These are phyloP conservation scores for Leucophora obtusa DNA, from an alignment of 2,888 invertebrate genomes.

Conservation along the genomic window DNA sequence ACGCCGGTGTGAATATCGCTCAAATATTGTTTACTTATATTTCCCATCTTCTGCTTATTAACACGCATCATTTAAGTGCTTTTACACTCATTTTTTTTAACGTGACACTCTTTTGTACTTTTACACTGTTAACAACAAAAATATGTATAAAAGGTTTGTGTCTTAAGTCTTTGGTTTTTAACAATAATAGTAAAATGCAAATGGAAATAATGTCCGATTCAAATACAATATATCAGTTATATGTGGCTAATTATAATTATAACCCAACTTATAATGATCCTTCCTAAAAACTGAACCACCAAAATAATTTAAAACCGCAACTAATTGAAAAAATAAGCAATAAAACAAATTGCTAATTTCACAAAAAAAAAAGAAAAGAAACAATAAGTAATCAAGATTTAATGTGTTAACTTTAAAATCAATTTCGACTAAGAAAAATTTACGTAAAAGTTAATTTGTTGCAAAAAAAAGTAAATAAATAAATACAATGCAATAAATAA, in stretches of 20 bases:
- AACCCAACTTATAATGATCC: too few relatives aligned
- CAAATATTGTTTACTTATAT: too few relatives aligned
- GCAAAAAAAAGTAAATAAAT: constrained; percentile 36
- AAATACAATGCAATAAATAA: constrained; percentile 23
- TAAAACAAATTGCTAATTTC: neutral
- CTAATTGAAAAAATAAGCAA: neutral
- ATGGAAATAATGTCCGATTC: too few relatives aligned
- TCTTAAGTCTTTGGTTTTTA: neutral
- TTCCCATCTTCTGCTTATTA: too few relatives aligned
- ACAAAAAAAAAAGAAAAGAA: neutral
- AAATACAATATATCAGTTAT: too few relatives aligned
- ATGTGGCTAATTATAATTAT: too few relatives aligned
- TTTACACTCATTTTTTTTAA: too few relatives aligned
- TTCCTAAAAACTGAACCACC: neutral
- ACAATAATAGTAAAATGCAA: neutral
- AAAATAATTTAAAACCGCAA: neutral
- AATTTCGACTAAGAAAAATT: constrained; percentile 34
- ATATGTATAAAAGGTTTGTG: too few relatives aligned
- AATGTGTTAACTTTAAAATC: constrained; percentile 52
- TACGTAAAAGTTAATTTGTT: constrained; percentile 42
- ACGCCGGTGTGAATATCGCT: too few relatives aligned
- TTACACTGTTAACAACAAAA: too few relatives aligned
- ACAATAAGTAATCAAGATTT: constrained; percentile 25
- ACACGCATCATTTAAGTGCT: too few relatives aligned
- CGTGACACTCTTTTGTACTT: too few relatives aligned